Evolutionary conservation across 2,888 invertebrate genomes (phyloP).

Genomic region (Stenolophus ochropezus): DNA sequence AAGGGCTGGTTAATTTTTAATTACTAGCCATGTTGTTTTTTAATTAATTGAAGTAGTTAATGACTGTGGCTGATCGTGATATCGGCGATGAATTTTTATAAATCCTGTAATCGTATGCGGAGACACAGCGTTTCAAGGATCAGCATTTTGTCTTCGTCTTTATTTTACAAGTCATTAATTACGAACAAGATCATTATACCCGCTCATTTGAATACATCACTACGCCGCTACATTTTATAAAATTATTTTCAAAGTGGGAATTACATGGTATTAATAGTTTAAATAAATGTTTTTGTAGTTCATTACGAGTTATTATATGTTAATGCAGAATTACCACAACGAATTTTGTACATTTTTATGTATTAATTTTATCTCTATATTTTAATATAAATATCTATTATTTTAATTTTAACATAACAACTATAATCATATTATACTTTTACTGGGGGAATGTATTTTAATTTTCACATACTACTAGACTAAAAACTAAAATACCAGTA

Average conservation of each 20-base stretch:
- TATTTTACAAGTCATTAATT: constrained; percentile 59
- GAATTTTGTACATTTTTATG: background rate
- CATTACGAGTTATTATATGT: background rate
- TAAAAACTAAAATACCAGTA: too few species aligned
- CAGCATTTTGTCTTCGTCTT: constrained; percentile 58
- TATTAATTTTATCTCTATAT: background rate
- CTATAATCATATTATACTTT: too few species aligned
- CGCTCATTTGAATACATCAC: constrained; percentile 35
- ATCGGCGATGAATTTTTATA: constrained; percentile 51
- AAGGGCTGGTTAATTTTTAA: too few species aligned
- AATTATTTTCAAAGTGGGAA: background rate
- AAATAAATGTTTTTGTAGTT: background rate
- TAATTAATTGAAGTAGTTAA: constrained; percentile 53
- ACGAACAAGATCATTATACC: constrained; percentile 45
- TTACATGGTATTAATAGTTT: background rate
- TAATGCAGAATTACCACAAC: background rate
- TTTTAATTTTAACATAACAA: background rate
- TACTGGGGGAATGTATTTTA: too few species aligned
- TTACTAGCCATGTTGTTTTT: constrained; percentile 55
- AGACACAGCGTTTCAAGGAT: constrained; percentile 51
- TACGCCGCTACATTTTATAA: background rate
- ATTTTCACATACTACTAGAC: too few species aligned
- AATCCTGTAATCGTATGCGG: constrained; percentile 56
- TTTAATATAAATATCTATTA: background rate
- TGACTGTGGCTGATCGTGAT: constrained; percentile 36